Evolutionary conservation across 53 echinoderm and acorn worm genomes (phyloP).

Genomic region (Hippasteria phrygiana): DNA sequence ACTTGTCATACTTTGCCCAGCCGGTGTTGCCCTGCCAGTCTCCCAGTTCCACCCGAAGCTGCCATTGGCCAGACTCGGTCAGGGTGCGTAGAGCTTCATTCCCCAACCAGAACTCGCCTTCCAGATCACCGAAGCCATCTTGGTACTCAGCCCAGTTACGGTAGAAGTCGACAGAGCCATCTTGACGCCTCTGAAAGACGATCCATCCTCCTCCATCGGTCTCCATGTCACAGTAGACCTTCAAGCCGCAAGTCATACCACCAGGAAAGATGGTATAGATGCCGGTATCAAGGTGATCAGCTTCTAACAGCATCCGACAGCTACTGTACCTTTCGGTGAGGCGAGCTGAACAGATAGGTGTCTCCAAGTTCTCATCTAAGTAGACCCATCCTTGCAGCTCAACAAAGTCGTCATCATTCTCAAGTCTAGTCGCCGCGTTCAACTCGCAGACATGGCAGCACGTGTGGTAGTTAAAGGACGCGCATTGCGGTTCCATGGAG

Average conservation of each 20-base stretch:
- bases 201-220: too few species aligned
- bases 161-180: too few species aligned
- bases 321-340: neutral
- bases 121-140: too few species aligned
- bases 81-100: neutral
- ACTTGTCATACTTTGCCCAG: neutral
- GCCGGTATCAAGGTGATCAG: neutral
- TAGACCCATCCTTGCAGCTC: neutral
- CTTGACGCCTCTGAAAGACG: too few species aligned
- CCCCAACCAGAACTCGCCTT: too few species aligned
- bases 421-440: neutral
- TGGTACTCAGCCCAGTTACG: too few species aligned
- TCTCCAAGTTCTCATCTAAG: neutral
- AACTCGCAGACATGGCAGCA: neutral
- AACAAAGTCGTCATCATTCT: neutral
- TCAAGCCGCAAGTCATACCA: neutral
- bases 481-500: slow-evolving; percentile 10
- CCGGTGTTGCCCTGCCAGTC: neutral
- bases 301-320: neutral
- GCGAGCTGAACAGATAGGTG: neutral
- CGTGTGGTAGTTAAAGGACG: neutral
- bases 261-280: neutral
- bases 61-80: neutral
- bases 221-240: too few species aligned
- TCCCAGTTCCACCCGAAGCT: neutral